These are phyloP conservation scores for Diplogasteroides magnus DNA, from an alignment of 1,140 invertebrate species.

Conservation along the genomic window DNA sequence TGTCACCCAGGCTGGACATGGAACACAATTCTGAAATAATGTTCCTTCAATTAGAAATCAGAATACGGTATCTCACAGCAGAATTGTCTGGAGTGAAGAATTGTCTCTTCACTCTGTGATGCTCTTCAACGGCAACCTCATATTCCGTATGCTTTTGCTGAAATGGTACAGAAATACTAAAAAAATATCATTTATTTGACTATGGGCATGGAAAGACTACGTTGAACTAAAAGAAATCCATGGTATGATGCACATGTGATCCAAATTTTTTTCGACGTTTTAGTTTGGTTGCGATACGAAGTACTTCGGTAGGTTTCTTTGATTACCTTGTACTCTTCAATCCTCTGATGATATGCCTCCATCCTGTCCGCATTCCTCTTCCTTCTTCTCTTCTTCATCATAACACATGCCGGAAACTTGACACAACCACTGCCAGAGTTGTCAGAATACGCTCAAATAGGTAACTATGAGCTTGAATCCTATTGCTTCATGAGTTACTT, in stretches of 20 bases:
- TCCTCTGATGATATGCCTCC: conserved; percentile 24
- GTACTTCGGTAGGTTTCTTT: not conserved
- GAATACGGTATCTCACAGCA: conserved; percentile 14
- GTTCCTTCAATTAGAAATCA: too few species aligned
- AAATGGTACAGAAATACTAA: too few species aligned
- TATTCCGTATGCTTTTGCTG: conserved; percentile 20
- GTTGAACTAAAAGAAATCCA: too few species aligned
- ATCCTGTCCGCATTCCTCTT: conserved; percentile 34
- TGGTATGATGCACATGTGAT: too few species aligned
- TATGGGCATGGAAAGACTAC: not conserved
- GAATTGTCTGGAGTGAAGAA: conserved; percentile 40
- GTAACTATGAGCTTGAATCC: not conserved
- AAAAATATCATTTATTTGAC: too few species aligned
- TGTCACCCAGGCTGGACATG: conserved; percentile 43
- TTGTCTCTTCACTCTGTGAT: conserved; percentile 37
- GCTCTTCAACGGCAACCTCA: conserved; percentile 25
- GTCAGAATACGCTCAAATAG: not conserved
- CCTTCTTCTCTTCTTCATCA: conserved; percentile 33
- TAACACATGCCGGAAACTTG: conserved; percentile 41
- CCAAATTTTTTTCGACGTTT: too few species aligned
- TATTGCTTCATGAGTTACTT: too few species aligned
- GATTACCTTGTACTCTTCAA: conserved; percentile 10
- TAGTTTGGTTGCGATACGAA: too few species aligned
- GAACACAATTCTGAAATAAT: conserved; percentile 35
- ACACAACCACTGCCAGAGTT: conserved; percentile 25